Base-by-base conservation (phyloP, 1,140 invertebrate species). In the Coenobita brevimanus region DNA sequence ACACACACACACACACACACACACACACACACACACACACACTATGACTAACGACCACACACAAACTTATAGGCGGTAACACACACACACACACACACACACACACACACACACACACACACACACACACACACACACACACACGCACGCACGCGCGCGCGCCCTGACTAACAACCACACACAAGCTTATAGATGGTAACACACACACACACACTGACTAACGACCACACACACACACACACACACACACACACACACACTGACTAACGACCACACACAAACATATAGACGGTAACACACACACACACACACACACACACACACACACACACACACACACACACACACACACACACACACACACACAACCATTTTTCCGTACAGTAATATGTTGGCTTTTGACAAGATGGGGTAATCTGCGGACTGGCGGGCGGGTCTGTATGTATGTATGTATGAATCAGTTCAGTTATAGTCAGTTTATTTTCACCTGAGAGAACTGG, bases 201-300 rank as follows among this genome's bases (percentile, higher is more conserved):
- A 73, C 36, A 73, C 36, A 73, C 36, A 73, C 36, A 73, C 36
- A 73, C 36, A 73, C 21, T 33, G 17, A 73, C 36, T 33, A 17
- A 73, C 36, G 38, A 17, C 30, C 36, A 73, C 21, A 73, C 36
- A 73, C 36, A 73, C 36, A 73, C 36, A 73, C 36, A 13, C 36
- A 73, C 36, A 73, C 69, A 73, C 36, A 73, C 36, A 73, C 36
- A 73, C 36, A 73, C 36, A 73, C 38, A 73, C 36, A 73, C 36
- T 33, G 17, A 73, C 36, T 33, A 17, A 73, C 36, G 38, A 10
- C 30, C 36, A 73, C 36, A 73, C 36, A 73, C 36, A 73, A 17
- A 73, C 36, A 73, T 27, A 73, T 27, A 73, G 3, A 73, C 36
- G 38, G 6, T 33, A 17, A 73, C 21, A 73, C 36, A 73, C 36